Conservation (phyloP, 2,113 vertebrate species). For the Athene cunicularia region DNA sequence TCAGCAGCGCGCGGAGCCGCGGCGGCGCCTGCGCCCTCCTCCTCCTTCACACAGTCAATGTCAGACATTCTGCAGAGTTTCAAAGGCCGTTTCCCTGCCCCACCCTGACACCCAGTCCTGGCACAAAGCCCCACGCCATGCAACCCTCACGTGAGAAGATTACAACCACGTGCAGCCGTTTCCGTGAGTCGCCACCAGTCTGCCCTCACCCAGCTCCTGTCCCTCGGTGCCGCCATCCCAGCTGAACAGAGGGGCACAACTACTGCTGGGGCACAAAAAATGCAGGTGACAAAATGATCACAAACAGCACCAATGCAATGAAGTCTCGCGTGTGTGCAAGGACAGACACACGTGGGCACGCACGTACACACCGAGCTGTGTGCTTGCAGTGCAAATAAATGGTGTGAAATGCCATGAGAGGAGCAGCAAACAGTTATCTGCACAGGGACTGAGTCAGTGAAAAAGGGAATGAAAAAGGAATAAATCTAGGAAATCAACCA, state of each 20-base stretch:
- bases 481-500: neutral
- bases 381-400: neutral
- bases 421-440: neutral
- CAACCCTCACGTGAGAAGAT: fast-evolving
- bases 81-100: neutral
- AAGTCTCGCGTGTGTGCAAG: fast-evolving
- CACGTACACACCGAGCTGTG: fast-evolving
- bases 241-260: neutral
- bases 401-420: fast-evolving
- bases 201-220: neutral
- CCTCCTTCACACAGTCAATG: fast-evolving
- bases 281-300: fast-evolving
- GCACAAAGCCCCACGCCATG: neutral
- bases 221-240: fast-evolving
- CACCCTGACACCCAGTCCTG: fast-evolving
- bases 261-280: neutral
- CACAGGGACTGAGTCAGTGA: neutral
- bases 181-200: fast-evolving
- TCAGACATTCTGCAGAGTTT: fast-evolving
- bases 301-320: fast-evolving
- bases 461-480: neutral
- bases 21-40: fast-evolving
- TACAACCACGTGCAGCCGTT: neutral
- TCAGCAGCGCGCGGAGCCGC: fast-evolving
- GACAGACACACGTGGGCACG: fast-evolving